Evolutionary conservation across 2,888 invertebrate species (phyloP), one percentile per base, ranked within the genome.

Genomic region (Scaptomyza parva): DNA sequence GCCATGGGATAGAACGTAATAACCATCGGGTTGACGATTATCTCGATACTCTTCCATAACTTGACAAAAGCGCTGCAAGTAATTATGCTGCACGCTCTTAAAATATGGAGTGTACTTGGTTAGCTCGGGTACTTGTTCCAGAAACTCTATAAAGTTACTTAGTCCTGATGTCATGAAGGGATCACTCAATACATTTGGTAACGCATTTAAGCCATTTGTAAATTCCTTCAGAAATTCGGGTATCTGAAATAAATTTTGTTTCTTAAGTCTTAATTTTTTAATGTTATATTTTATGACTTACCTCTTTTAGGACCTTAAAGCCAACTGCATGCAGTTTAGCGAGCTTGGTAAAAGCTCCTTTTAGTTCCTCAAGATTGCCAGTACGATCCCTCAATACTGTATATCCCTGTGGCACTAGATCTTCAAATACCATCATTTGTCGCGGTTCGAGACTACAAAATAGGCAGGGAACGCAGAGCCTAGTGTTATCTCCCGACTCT

Each of bases 251-350:
- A 8, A n/a, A 3, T 30, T n/a, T n/a, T n/a, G 1, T 30, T 4
- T 3, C 1, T 50, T 11, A 9, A n/a, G 30, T 17, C 6, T 3
- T 18, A 3, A 22, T 3, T 12, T 11, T 2, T n/a, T 11, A 9
- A 11, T 22, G 6, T 9, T n/a, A 0, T 7, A 30, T 30, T 12
- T 30, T 2, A 28, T 28, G 2, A 28, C 67, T 66, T 14, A 75
- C 90, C 12, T 89, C 76, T 37, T 92, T 91, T 48, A 90, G 77
- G 0, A 91, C 0, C 91, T 89, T 3, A 91, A 91, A 2, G 92
- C 63, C 72, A 8, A 33, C 58, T 0, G 77, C 92, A 65, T 93
- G 93, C 68, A 92, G 92, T 70, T 89, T 89, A 1, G 92, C 92
- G 59, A 93, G 59, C 2, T 91, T 86, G 3, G 71, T 72, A 0